Base-by-base conservation (phyloP, 2,113 vertebrate genomes). In the Motacilla alba region DNA sequence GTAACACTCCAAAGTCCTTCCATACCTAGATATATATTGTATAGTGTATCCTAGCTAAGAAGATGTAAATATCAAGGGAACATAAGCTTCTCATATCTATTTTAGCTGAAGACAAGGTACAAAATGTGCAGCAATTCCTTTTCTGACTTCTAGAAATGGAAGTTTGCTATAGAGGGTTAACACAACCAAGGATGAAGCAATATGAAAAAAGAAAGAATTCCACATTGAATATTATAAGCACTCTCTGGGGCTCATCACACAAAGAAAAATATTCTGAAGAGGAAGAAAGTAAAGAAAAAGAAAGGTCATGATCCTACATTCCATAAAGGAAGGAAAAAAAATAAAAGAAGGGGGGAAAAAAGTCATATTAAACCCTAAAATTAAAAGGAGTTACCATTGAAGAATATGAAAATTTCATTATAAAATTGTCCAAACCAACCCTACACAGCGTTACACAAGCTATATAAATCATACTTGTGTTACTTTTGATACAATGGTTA, bases 381-480 rank as follows among this genome's bases (percentile, higher is more conserved):
- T 30, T 23, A 62, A 66, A 92, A 76, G 8, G 10, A 35, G 5
- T 30, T 73, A n/a, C 26, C 59, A 39, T 1, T 58, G 30, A 53
- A 80, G 19, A 83, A 58, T 11, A 30, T 1, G 44, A 69, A 88
- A 39, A 69, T 69, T 75, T 60, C 10, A 21, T 14, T 2, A n/a
- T 9, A 20, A 31, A 28, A 13, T 46, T 3, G 4, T 33, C 55
- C 49, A 22, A 58, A 88, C 27, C 46, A 49, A 58, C 24, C 24
- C 50, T 67, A 60, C 19, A 63, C 6, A 56, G 20, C 1, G 0
- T 37, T 83, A 83, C 1, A 43, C 1, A 3, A 6, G 28, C 81
- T 74, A 95, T 77, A 77, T 59, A 43, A 39, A 55, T 14, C 18
- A 9, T 6, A 46, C 14, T 24, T 24, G 9, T 37, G 26, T 37